phyloP scores from a whole-genome alignment of 2,113 vertebrate genomes.

The Eira barbara region DNA sequence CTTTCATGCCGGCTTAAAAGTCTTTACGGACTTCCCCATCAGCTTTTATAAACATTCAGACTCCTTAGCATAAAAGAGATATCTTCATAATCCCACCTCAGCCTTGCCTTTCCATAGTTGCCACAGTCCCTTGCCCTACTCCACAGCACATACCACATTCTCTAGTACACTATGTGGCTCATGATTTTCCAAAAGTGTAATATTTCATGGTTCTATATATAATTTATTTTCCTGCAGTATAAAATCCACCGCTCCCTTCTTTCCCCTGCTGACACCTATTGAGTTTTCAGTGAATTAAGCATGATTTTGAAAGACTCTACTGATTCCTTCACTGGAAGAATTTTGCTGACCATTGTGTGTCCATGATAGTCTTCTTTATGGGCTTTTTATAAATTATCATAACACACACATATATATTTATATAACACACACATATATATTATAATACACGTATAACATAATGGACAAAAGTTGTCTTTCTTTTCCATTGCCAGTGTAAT shows the following conservation, averaged over 20 bases:
- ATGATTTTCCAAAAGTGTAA: background rate
- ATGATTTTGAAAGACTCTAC: background rate
- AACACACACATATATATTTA: background rate
- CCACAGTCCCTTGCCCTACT: background rate
- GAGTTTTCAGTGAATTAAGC: background rate
- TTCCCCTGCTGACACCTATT: background rate
- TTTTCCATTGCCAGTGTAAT: background rate
- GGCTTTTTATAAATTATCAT: background rate
- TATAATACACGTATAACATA: background rate
- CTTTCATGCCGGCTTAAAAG: background rate
- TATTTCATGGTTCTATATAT: background rate
- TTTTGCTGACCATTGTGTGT: background rate
- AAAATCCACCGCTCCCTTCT: background rate
- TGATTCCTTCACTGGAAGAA: background rate
- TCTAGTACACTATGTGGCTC: background rate
- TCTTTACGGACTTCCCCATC: background rate
- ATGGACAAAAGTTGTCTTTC: background rate
- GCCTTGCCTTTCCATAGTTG: background rate
- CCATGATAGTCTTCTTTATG: background rate
- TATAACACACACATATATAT: background rate
- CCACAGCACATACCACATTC: background rate
- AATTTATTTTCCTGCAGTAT: background rate
- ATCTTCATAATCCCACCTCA: background rate
- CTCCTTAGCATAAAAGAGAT: background rate
- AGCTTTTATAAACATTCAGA: background rate